These are phyloP conservation scores for Rhinella marina DNA, from an alignment of 2,797 vertebrate genomes.

Conservation along the genomic window DNA sequence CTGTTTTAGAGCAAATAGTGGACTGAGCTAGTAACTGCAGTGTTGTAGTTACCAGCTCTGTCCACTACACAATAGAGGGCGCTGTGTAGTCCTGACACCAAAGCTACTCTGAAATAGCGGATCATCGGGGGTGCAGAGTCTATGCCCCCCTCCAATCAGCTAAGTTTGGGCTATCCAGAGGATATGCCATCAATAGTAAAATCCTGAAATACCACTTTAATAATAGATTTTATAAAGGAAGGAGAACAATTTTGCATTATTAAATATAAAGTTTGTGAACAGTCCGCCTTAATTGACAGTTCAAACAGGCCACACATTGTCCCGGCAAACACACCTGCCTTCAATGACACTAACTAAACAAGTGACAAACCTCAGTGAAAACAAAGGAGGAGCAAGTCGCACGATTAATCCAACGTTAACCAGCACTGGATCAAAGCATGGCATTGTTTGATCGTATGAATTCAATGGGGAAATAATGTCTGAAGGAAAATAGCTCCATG, in stretches of 20 bases:
- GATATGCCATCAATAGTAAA: no score
- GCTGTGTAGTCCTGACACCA: no score
- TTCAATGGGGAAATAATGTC: constrained; percentile 27
- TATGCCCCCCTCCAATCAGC: no score
- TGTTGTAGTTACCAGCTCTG: no score
- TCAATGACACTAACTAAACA: constrained; percentile 39
- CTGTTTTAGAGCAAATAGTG: no score
- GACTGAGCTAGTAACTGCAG: no score
- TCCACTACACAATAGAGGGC: no score
- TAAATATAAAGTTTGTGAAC: neutral
- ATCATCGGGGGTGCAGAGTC: no score
- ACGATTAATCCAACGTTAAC: constrained; percentile 25
- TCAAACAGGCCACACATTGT: constrained; percentile 34
- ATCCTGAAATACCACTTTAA: no score
- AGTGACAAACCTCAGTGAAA: constrained; percentile 28
- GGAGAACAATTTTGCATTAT: constrained; percentile 1
- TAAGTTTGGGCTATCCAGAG: no score
- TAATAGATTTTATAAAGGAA: neutral
- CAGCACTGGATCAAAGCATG: constrained; percentile 40
- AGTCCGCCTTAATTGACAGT: neutral
- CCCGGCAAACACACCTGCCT: constrained; percentile 52
- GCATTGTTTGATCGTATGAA: constrained; percentile 41
- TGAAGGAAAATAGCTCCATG: constrained; percentile 36
- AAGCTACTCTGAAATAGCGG: no score
- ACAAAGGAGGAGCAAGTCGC: constrained; percentile 39